A percentile compares a stretch with the other conserved stretches of the same genome.
Evolutionary conservation across 2,888 invertebrate genomes (phyloP).

Genomic region (Pyrrhia umbra): DNA sequence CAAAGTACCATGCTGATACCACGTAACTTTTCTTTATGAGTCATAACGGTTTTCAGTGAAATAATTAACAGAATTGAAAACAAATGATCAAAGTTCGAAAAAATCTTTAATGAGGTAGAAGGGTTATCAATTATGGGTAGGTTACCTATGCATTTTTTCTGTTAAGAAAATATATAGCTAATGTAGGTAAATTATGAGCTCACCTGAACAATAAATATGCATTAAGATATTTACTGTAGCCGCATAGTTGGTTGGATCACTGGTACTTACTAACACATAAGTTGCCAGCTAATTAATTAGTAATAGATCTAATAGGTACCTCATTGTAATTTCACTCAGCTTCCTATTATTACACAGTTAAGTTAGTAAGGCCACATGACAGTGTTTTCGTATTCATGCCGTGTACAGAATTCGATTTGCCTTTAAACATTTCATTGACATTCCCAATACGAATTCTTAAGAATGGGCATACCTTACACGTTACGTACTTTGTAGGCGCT

Average conservation of each 20-base stretch:
- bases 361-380: slow-evolving; percentile 63
- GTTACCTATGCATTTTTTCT: background rate
- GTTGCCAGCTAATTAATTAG: slow-evolving; percentile 48
- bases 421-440: slow-evolving; percentile 73
- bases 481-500: slow-evolving; percentile 33
- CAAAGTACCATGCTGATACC: too few species aligned
- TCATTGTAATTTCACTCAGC: slow-evolving; percentile 70
- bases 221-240: slow-evolving; percentile 33
- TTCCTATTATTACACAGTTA: slow-evolving; percentile 59
- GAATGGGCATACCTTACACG: slow-evolving; percentile 51
- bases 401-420: slow-evolving; percentile 74
- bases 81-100: background rate
- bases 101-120: background rate
- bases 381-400: slow-evolving; percentile 69
- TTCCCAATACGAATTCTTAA: slow-evolving; percentile 68
- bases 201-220: slow-evolving; percentile 36
- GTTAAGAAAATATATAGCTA: background rate
- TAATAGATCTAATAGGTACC: slow-evolving; percentile 28
- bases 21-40: too few species aligned
- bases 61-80: background rate
- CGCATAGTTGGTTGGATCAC: slow-evolving; percentile 43
- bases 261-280: slow-evolving; percentile 20
- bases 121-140: background rate
- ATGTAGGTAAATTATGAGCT: slow-evolving; percentile 35
- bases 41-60: too few species aligned